Base-by-base conservation (phyloP, 2,113 vertebrate genomes). In the Edolisoma coerulescens region DNA sequence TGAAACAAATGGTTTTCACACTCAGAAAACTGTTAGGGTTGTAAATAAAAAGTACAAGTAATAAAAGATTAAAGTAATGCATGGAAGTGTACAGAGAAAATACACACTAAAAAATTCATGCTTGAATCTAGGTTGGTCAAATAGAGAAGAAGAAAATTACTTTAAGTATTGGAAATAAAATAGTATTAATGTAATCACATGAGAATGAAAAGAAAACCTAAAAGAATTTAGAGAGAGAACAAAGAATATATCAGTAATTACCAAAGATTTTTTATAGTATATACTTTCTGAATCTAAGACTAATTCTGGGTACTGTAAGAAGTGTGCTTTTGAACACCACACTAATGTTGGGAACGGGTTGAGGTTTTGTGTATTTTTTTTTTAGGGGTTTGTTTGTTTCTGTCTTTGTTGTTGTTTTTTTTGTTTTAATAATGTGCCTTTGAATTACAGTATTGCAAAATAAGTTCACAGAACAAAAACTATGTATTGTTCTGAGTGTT, bases 151-250 rank as follows among this genome's bases (percentile, higher is more conserved):
- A 32, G 2, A 52, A 68, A 88, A 27, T 47, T 5, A 13, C 12
- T 65, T 57, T 18, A 83, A 49, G 4, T 20, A 53, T 4, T 75
- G 11, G 45, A 78, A 87, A 87, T 21, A 77, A 91, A 93, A 56
- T 17, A 11, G 3, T 80, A 30, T 56, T 52, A 21, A 71, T 65
- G 3, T n/a, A 70, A 50, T 37, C 3, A 6, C 19, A 8, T 67
- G 26, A 74, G 37, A 67, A 57, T 2, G 0, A n/a, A 6, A 1
- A 30, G n/a, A 15, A 1, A 16, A 9, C 3, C n/a, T 37, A 26
- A 67, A 53, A n/a, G 4, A n/a, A 3, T 71, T 84, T 50, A 85
- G 23, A 42, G 41, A 67, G 26, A 67, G 4, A 69, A 42, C 9
- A 53, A 53, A 61, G 1, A 5, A 4, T 28, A 16, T 52, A n/a